A percentile compares a stretch with the other conserved stretches of the same genome.
These are phyloP conservation scores for Corythornis leucogaster DNA, from an alignment of 2,797 vertebrate species.

Conservation along the genomic window DNA sequence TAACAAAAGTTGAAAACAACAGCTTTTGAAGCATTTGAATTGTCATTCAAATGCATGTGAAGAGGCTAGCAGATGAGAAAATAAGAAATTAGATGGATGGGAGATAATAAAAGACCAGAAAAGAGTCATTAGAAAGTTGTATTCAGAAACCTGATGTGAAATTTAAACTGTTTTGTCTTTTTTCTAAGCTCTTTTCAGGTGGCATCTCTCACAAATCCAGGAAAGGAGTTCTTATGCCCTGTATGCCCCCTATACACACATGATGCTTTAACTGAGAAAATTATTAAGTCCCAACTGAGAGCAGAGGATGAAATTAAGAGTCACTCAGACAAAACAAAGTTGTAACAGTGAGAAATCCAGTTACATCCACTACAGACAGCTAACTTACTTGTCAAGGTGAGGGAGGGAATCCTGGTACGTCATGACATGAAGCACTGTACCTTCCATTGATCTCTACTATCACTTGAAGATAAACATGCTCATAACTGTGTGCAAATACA, in stretches of 20 bases:
- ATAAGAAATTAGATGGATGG: background rate
- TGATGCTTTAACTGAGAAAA: constrained; percentile 12
- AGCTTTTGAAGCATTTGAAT: constrained; percentile 63
- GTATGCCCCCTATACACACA: background rate
- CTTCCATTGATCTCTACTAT: background rate
- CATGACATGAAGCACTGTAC: background rate
- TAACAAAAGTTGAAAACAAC: constrained; percentile 76
- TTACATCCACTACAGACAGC: background rate
- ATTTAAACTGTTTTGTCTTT: background rate
- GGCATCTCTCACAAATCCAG: background rate
- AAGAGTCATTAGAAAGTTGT: background rate
- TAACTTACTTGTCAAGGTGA: background rate
- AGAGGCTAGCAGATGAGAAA: constrained; percentile 49
- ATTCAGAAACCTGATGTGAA: constrained; percentile 18
- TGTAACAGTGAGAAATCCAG: background rate
- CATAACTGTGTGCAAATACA: background rate
- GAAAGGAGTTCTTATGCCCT: background rate
- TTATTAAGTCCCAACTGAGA: background rate
- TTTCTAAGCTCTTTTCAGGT: background rate
- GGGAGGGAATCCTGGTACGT: background rate
- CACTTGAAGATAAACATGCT: background rate
- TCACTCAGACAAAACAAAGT: background rate
- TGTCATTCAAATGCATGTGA: constrained; percentile 38
- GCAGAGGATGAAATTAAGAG: background rate
- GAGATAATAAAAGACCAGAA: constrained; percentile 7